phyloP scores from a whole-genome alignment of 2,113 vertebrate species.

The Channa argus region DNA sequence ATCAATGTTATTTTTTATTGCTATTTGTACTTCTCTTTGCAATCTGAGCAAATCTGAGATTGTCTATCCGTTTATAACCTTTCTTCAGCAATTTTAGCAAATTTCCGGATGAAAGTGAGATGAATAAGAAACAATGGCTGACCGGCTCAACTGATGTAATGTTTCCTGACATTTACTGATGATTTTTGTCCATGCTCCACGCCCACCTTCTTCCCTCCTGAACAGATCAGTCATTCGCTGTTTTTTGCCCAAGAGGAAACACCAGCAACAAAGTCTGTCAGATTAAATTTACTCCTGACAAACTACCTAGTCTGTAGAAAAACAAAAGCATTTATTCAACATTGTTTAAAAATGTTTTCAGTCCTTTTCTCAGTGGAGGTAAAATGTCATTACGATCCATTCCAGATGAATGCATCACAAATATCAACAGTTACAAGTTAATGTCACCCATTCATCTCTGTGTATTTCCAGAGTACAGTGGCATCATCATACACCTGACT shows the following conservation, averaged over 20 bases:
- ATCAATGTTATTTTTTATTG: too few species aligned
- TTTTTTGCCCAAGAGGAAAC: slow-evolving; percentile 25
- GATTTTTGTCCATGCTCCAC: slow-evolving; percentile 5
- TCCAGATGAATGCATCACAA: background rate
- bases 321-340: slow-evolving; percentile 13
- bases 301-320: slow-evolving; percentile 39
- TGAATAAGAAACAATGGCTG: background rate
- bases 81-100: too few species aligned
- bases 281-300: slow-evolving; percentile 48
- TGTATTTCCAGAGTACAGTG: slow-evolving; percentile 9
- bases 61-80: too few species aligned
- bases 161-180: slow-evolving; percentile 37
- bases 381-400: slow-evolving; percentile 37
- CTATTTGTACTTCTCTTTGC: too few species aligned
- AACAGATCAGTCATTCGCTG: slow-evolving; percentile 13
- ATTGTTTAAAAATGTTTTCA: slow-evolving; percentile 28
- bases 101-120: too few species aligned
- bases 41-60: too few species aligned
- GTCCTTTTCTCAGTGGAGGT: background rate
- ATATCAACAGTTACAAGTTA: slow-evolving; percentile 20
- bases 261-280: slow-evolving; percentile 49
- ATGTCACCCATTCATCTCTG: slow-evolving; percentile 7
- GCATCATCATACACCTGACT: background rate
- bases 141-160: slow-evolving; percentile 38
- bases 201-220: background rate